Evolutionary conservation across 2,797 vertebrate species (phyloP).

Genomic region (Enteromius viviparus): DNA sequence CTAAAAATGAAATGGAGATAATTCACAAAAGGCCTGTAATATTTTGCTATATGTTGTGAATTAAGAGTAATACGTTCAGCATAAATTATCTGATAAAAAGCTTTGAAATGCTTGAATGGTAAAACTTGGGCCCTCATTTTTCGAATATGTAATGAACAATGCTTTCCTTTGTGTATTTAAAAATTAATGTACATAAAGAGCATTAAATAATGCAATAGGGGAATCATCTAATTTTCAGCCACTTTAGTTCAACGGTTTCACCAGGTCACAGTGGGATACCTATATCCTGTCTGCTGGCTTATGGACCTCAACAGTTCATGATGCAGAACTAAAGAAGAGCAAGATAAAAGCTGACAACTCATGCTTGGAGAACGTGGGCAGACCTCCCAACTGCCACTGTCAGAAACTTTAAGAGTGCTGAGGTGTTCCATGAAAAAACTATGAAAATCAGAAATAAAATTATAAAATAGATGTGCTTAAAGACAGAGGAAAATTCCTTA

Average conservation of each 20-base stretch:
- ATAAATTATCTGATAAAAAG: not conserved
- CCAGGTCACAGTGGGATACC: conserved; percentile 7
- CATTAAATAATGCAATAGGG: not conserved
- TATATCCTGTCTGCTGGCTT: not conserved
- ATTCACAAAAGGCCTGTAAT: not conserved
- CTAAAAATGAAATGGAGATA: not conserved
- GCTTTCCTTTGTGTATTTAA: not conserved
- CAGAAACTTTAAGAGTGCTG: conserved; percentile 30
- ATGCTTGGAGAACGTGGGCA: conserved; percentile 23
- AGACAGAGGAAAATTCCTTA: not conserved
- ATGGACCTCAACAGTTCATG: conserved; percentile 2
- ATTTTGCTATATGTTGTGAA: not conserved
- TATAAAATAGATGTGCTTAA: not conserved
- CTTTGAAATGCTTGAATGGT: not conserved
- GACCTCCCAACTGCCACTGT: conserved; percentile 35
- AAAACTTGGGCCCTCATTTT: not conserved
- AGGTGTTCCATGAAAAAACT: conserved; percentile 14
- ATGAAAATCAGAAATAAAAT: not conserved
- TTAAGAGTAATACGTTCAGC: not conserved
- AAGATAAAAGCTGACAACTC: conserved; percentile 32
- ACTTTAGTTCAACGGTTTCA: not conserved
- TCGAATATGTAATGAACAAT: not conserved
- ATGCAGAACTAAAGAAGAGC: conserved; percentile 31
- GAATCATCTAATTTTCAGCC: not conserved
- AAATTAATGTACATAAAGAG: not conserved